Base-by-base conservation (phyloP, 2,888 invertebrate species). In the Polydrusus cervinus region DNA sequence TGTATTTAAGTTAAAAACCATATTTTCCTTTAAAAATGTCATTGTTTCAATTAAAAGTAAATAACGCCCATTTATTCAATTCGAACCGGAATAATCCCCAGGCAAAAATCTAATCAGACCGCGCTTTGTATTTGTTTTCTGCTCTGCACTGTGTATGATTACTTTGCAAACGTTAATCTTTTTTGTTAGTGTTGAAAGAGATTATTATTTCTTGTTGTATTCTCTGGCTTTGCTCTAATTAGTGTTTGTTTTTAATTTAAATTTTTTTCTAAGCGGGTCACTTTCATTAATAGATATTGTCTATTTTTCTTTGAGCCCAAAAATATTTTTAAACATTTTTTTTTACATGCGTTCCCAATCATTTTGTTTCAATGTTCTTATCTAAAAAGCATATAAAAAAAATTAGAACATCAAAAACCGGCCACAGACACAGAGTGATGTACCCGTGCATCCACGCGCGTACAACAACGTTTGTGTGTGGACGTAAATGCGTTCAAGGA, bases 81-180 rank as follows among this genome's bases (percentile, higher is more conserved):
- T 60, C 8, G 40, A 38, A 38, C 38, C 57, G 18, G 16, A 60
- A 38, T 16, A 60, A 60, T 60, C 57, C 16, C 40, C 25, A 25
- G 13, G 30, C 55, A 16, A 38, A 60, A 60, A n/a, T 60, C 16
- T 38, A 60, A 60, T 38, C 57, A 11, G 38, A 5, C 57, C 11
- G 38, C 11, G 38, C 57, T 16, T 60, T 38, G 57, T 60, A 13
- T 60, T 60, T 60, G 16, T 60, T 60, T 60, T 60, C 38, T 53
- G 18, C 18, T 38, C 14, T 38, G 57, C 40, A 10, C 14, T 18
- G 11, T 38, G 57, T 60, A 16, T 60, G 38, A 60, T 38, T 60
- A 60, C 38, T 11, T 38, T 60, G 11, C 18, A 38, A 14, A 60
- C 38, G 34, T 18, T 60, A 60, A 60, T 60, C 57, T 38, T 60